Conservation (phyloP, 1,140 invertebrate genomes). For the Contarinia nasturtii region DNA sequence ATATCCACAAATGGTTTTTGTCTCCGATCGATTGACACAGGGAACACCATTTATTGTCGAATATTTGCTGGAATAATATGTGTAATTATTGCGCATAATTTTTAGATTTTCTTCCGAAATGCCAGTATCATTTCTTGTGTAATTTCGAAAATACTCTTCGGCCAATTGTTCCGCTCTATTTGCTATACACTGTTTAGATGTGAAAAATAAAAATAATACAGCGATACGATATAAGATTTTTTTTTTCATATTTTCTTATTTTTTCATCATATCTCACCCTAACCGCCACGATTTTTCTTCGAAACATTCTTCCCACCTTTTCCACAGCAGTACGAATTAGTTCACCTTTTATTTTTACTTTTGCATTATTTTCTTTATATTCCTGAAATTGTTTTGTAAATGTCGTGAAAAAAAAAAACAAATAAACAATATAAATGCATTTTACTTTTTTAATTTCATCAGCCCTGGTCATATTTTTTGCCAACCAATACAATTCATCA, state of each 20-base stretch:
- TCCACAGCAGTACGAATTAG: conserved; percentile 52
- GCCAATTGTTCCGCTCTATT: conserved; percentile 42
- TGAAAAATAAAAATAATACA: too few species aligned
- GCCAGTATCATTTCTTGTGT: conserved; percentile 17
- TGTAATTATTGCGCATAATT: conserved; percentile 7
- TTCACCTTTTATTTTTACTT: conserved; percentile 53
- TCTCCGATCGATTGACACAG: neutral
- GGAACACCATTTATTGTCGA: neutral
- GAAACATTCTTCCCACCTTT: conserved; percentile 56
- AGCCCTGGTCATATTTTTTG: conserved; percentile 34
- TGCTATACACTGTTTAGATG: conserved; percentile 58
- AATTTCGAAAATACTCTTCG: conserved; percentile 33
- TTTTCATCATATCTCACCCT: conserved; percentile 32
- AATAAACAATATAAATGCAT: too few species aligned
- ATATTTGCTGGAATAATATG: conserved; percentile 1
- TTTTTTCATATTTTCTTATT: too few species aligned
- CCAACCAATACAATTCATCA: conserved; percentile 37
- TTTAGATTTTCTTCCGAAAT: conserved; percentile 25
- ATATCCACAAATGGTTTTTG: too few species aligned
- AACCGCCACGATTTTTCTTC: conserved; percentile 66
- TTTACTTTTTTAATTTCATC: conserved; percentile 33
- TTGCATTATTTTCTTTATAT: conserved; percentile 52
- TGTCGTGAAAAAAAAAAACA: too few species aligned
- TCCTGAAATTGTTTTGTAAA: too few species aligned
- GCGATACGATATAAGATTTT: too few species aligned